Conservation (phyloP, 2,113 vertebrate genomes). For the Colius striatus region DNA sequence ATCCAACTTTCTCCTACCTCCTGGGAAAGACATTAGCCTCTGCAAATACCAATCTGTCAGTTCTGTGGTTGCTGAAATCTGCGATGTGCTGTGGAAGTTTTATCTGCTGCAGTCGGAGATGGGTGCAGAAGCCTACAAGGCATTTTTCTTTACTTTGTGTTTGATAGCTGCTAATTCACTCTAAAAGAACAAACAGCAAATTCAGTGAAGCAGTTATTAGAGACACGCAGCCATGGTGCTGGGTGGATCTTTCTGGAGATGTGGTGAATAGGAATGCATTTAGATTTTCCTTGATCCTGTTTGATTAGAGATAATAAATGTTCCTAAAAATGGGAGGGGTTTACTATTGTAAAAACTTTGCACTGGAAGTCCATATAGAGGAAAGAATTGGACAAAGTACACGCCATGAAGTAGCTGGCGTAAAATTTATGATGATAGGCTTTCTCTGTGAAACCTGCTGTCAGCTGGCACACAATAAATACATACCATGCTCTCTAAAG, state of each 20-base stretch:
- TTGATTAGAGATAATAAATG: not conserved
- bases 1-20: not conserved
- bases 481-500: not conserved
- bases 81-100: not conserved
- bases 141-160: not conserved
- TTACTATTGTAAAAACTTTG: not conserved
- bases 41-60: not conserved
- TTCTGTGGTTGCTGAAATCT: not conserved
- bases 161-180: not conserved
- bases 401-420: not conserved
- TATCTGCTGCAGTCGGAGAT: not conserved
- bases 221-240: not conserved
- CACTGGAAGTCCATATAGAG: not conserved
- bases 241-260: not conserved
- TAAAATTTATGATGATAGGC: not conserved
- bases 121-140: not conserved
- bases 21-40: not conserved
- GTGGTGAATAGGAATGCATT: not conserved
- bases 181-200: not conserved
- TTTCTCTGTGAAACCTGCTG: conserved; percentile 11
- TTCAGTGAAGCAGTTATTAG: not conserved
- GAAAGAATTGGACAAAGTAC: not conserved
- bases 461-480: not conserved
- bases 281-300: not conserved
- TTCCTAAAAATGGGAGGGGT: not conserved